Percentiles rank a stretch among this genome's conserved stretches.
These are phyloP conservation scores for Prenolepis imparis DNA, from an alignment of 2,888 invertebrate species.

Conservation along the genomic window DNA sequence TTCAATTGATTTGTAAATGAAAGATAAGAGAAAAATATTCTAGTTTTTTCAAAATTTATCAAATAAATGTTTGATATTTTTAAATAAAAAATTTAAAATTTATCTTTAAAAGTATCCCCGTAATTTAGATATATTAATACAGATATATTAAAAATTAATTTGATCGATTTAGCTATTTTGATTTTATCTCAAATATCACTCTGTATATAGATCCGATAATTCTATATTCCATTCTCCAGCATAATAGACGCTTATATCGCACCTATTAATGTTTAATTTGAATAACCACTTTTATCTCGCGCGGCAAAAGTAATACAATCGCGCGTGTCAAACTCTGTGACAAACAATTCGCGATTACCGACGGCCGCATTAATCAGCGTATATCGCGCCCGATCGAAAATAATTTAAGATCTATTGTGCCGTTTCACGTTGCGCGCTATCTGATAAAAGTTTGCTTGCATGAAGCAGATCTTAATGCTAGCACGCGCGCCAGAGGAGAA, in stretches of 20 bases:
- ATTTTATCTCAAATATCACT: background rate
- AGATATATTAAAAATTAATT: background rate
- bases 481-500: constrained; percentile 54
- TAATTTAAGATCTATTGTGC: constrained; percentile 55
- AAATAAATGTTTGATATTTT: background rate
- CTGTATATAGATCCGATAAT: background rate
- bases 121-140: background rate
- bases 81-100: constrained; percentile 1
- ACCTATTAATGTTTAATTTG: constrained; percentile 15
- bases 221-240: constrained; percentile 16
- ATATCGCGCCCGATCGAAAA: constrained; percentile 54
- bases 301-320: background rate
- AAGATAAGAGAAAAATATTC: background rate
- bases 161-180: background rate
- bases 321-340: constrained; percentile 32
- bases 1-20: background rate
- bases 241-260: constrained; percentile 29
- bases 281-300: constrained; percentile 31
- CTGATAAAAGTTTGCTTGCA: constrained; percentile 47
- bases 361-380: constrained; percentile 47
- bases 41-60: background rate
- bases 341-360: constrained; percentile 52
- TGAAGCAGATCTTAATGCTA: constrained; percentile 70
- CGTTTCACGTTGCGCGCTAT: constrained; percentile 45
- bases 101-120: background rate